These are phyloP conservation scores for Balanococcus diminutus DNA, from an alignment of 2,888 invertebrate genomes.

Conservation along the genomic window DNA sequence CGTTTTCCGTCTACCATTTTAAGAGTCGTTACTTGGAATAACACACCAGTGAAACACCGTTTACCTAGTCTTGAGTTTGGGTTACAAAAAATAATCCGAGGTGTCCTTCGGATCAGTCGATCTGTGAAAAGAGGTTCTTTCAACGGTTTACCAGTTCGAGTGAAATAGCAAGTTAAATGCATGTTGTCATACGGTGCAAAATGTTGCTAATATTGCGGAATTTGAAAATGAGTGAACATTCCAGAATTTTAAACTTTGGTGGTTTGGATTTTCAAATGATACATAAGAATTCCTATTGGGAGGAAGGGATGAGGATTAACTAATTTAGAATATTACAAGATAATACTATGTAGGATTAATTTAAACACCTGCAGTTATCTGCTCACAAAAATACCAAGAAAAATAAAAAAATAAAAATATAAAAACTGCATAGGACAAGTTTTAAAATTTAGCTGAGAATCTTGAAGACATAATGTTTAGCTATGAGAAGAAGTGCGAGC, in stretches of 20 bases:
- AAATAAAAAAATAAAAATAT: no score
- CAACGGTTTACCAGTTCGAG: not conserved
- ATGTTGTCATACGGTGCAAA: not conserved
- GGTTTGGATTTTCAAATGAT: not conserved
- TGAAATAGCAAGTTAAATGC: not conserved
- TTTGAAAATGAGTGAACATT: not conserved
- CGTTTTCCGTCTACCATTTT: conserved; percentile 25
- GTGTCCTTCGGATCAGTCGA: conserved; percentile 19
- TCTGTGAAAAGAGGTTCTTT: not conserved
- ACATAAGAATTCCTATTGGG: not conserved
- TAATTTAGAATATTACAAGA: no score
- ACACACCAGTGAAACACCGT: conserved; percentile 13
- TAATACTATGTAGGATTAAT: no score
- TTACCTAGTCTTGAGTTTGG: not conserved
- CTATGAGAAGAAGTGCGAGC: no score
- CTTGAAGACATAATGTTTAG: no score
- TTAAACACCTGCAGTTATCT: no score
- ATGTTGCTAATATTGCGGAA: not conserved
- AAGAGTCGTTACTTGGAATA: conserved; percentile 28
- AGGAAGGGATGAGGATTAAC: not conserved
- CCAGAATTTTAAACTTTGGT: conserved; percentile 18
- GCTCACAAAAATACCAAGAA: no score
- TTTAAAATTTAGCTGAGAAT: no score
- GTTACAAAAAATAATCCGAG: conserved; percentile 19
- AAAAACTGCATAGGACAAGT: no score